Base-by-base conservation (phyloP, 2,113 vertebrate genomes). In the Pachyramphus minor region DNA sequence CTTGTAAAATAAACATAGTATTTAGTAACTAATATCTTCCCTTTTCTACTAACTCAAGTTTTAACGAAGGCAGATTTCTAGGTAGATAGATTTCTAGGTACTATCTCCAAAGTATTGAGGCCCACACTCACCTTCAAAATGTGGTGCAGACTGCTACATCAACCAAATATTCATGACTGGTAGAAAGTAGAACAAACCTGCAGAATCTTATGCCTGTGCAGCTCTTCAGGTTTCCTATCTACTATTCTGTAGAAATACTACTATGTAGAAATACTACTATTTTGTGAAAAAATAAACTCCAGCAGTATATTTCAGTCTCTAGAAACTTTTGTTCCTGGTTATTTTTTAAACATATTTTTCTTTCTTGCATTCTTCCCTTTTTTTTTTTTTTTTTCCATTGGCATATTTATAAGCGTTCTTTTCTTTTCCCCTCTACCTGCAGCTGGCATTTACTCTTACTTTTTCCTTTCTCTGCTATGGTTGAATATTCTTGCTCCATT, bases 401-500 rank as follows among this genome's bases (percentile, higher is more conserved):
- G 52, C 33, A 13, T 74, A 72, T 91, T 84, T 81, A 19, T 58
- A 89, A 93, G 66, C 5, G 6, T 50, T 55, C 21, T 84, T 89
- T 67, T 87, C 22, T 84, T 86, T 87, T 78, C 30, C n/a, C 79
- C 41, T 74, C 5, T 88, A 81, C 37, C 12, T 90, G 27, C n/a
- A 84, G 14, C 47, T 93, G 68, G 44, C 41, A 81, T 87, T 95
- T 92, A 89, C 35, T 37, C 47, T 78, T 78, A 31, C 35, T 52
- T 95, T 67, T 81, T 81, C 28, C 75, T 41, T 63, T 93, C 77
- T 87, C 37, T 87, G 47, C 35, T 87, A 28, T 72, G 33, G 80
- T 50, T 93, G 84, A 84, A 92, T 91, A 89, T 84, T 92, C 89
- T 92, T 91, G 73, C 84, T 95, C 95, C 86, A 77, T 68, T 92